Base-by-base conservation (phyloP, 2,113 vertebrate species). In the Corythornis vintsioides region DNA sequence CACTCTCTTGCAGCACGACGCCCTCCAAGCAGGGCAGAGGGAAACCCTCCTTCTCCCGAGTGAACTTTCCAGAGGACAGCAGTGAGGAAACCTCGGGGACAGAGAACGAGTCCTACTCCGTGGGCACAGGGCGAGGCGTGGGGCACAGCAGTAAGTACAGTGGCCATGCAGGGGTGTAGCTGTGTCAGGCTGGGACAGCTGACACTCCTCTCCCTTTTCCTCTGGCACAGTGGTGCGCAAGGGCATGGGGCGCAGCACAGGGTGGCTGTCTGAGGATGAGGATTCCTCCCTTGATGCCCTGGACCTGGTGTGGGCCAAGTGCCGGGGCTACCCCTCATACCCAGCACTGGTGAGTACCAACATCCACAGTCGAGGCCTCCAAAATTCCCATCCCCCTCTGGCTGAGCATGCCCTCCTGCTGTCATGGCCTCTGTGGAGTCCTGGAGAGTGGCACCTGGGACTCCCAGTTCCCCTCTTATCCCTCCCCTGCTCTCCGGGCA, bases 241-340 rank as follows among this genome's bases (percentile, higher is more conserved):
- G 74, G 97, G 98, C 79, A 98, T 99, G 81, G 97, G 98, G 33
- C 98, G 99, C 21, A 96, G 98, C 2, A 87, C 99, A 0, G 98
- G 98, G 86, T 99, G 99, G 99, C 98, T 99, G 85, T 98, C 98
- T 1, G 98, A 99, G 59, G 98, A 99, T 6, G 99, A 99, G 80
- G 99, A 99, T 94, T 98, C 98, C 33, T 98, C 99, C 4, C 97
- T 99, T 96, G 99, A 99, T 25, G 98, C 99, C 83, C 97, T 99
- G 96, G 99, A 99, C 96, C 98, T 99, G 87, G 99, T 99, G 92
- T 99, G 99, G 99, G 99, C 99, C 88, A 99, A 99, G 95, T 99
- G 99, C 97, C 96, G 99, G 95, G 99, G 99, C 21, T 99, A 99
- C 86, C 99, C 99, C 40, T 99, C 99, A 5, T 99, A 99, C 95